These are phyloP conservation scores for Eubucco bourcierii DNA, from an alignment of 2,113 vertebrate genomes.

Conservation along the genomic window DNA sequence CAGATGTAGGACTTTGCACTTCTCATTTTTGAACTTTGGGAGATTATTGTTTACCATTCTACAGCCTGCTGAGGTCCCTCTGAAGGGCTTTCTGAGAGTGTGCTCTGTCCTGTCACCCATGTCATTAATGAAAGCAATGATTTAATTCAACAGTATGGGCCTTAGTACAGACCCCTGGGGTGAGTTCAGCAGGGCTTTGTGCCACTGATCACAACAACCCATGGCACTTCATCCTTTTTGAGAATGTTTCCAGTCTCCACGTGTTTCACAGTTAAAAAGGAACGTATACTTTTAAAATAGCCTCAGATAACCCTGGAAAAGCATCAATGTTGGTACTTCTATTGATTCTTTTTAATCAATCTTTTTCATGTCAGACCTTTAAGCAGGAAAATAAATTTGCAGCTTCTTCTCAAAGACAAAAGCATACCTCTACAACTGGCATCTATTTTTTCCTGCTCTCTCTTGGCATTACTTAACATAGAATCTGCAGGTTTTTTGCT, in stretches of 20 bases:
- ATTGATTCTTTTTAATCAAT: constrained; percentile 39
- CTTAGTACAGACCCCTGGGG: background rate
- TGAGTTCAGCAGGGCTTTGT: background rate
- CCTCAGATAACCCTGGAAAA: constrained; percentile 53
- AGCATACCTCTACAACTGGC: constrained; percentile 62
- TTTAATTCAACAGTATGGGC: too few relatives aligned
- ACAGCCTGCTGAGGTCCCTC: background rate
- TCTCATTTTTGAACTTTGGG: background rate
- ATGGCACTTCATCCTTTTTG: background rate
- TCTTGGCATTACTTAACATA: constrained; percentile 60
- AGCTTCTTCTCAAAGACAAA: constrained; percentile 70
- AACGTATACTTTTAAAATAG: constrained; percentile 56
- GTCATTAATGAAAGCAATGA: background rate
- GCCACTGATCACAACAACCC: background rate
- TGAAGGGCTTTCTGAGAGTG: rapidly evolving
- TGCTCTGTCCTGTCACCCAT: background rate
- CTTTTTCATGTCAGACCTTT: constrained; percentile 65
- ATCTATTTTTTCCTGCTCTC: constrained; percentile 49
- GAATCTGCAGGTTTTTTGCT: constrained; percentile 27
- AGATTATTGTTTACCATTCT: background rate
- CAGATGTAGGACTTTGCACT: background rate
- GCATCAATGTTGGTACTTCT: constrained; percentile 51
- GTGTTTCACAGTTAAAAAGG: constrained; percentile 27
- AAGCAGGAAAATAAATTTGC: constrained; percentile 60
- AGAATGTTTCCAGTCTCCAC: constrained; percentile 32